These are phyloP conservation scores for Aphidius colemani DNA, from an alignment of 2,888 invertebrate species.

Conservation along the genomic window DNA sequence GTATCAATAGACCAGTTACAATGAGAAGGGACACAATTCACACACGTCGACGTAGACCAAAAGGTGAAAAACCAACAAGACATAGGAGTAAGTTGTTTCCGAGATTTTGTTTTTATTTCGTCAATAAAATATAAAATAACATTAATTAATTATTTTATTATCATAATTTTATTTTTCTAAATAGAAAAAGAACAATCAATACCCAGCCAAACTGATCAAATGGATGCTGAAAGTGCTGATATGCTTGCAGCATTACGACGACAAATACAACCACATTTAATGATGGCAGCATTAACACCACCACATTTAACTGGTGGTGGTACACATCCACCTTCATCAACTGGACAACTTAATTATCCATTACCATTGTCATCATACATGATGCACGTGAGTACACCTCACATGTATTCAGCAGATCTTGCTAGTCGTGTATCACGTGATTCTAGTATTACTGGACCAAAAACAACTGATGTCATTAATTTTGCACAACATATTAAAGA, in stretches of 20 bases:
- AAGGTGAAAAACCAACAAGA: constrained; percentile 65
- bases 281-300: constrained; percentile 67
- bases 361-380: constrained; percentile 53
- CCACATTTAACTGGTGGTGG: constrained; percentile 53
- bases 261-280: constrained; percentile 73
- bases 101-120: constrained; percentile 26
- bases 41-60: constrained; percentile 85
- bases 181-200: constrained; percentile 28
- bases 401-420: constrained; percentile 40
- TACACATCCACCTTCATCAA: constrained; percentile 45
- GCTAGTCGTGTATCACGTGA: constrained; percentile 36
- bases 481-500: constrained; percentile 50
- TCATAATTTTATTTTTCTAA: neutral
- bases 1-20: constrained; percentile 88
- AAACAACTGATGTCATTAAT: constrained; percentile 36
- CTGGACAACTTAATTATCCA: constrained; percentile 51
- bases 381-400: constrained; percentile 55
- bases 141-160: constrained; percentile 9
- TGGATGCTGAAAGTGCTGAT: constrained; percentile 66
- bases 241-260: constrained; percentile 73
- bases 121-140: constrained; percentile 17
- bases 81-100: constrained; percentile 51
- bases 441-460: constrained; percentile 19
- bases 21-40: constrained; percentile 98
- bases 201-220: constrained; percentile 47